Evolutionary conservation across 1,140 invertebrate species (phyloP), one percentile per base, ranked within the genome.

Genomic region (Drosophila suzukii): DNA sequence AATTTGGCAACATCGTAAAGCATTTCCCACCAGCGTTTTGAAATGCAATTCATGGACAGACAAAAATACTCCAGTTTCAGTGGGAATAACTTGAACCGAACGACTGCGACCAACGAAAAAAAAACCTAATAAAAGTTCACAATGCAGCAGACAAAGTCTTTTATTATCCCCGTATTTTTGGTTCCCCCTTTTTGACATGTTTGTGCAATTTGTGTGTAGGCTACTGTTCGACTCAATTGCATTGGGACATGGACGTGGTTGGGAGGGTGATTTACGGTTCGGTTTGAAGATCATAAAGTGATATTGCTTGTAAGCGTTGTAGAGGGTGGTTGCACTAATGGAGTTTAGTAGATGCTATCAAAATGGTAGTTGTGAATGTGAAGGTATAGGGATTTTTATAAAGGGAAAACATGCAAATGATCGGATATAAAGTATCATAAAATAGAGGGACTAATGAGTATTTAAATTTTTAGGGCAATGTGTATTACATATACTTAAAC

Each of bases 171-270:
- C 34, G 51, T 47, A 38, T 39, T 56, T 68, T 70, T 15, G 34
- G 20, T 44, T 39, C 39, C 30, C 66, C 51, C 30, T 17, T 49
- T 57, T 71, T 71, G 67, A 71, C 67, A 71, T 71, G 65, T 71
- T 71, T 71, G 67, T 71, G 67, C 53, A 70, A 71, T 70, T 71
- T 71, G 65, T 58, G 67, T 71, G 67, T 70, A 71, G 67, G 67
- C 43, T 70, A 67, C 66, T 71, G 67, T 71, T 47, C 43, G 41
- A 15, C 17, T 30, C 58, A 44, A 47, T 63, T 66, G 59, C 62
- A 51, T 27, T 27, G 51, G 24, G 51, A 58, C 67, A 71, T 57
- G 66, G 65, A 57, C 54, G 53, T 56, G 44, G 65, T 11, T 13
- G 32, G 34, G 12, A 44, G 68, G 68, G 68, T 71, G 68, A 41